Conservation (phyloP, 2,113 vertebrate genomes). For the Crotophaga sulcirostris region DNA sequence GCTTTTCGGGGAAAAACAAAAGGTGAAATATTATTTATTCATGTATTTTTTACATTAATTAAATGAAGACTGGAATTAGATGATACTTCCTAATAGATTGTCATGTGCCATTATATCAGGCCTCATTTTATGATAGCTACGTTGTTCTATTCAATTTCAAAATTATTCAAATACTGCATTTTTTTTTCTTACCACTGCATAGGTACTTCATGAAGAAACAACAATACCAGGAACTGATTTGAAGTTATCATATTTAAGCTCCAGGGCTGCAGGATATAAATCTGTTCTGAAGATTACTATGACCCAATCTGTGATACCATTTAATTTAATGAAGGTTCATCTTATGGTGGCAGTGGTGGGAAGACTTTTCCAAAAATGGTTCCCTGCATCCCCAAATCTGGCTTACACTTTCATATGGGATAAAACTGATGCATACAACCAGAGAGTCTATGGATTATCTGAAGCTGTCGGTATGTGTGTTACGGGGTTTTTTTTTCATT, state of each 20-base stretch:
- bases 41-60: background rate
- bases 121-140: background rate
- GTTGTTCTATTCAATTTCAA: background rate
- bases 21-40: background rate
- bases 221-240: constrained; percentile 94
- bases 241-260: constrained; percentile 95
- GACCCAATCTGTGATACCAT: constrained; percentile 90
- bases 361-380: constrained; percentile 96
- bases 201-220: constrained; percentile 98
- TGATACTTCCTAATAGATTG: background rate
- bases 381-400: constrained; percentile 94
- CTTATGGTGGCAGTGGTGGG: constrained; percentile 98
- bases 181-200: background rate
- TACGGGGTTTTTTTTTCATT: background rate
- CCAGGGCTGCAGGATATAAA: constrained; percentile 94
- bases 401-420: constrained; percentile 99
- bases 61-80: background rate
- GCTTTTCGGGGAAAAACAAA: background rate
- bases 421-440: constrained; percentile 97
- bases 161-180: background rate
- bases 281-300: constrained; percentile 96
- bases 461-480: constrained; percentile 91
- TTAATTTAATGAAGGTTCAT: constrained; percentile 97
- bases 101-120: background rate
- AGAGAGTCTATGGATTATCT: constrained; percentile 94